Evolutionary conservation across 2,113 vertebrate species (phyloP).

Genomic region (Lanius ludovicianus): DNA sequence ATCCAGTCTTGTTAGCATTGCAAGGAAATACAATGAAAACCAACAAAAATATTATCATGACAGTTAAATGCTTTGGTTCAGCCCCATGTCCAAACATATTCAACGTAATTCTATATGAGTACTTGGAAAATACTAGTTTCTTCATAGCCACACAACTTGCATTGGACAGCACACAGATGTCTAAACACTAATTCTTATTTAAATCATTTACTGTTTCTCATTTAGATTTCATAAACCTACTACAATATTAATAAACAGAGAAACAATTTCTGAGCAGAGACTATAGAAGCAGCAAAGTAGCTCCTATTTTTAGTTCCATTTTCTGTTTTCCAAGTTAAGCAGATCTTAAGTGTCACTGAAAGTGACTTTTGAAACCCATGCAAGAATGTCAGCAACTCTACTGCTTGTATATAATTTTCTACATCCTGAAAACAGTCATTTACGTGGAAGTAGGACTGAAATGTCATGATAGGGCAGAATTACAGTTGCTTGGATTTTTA

Average conservation of each 20-base stretch:
- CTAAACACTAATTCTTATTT: not conserved
- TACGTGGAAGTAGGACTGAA: not conserved
- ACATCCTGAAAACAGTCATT: constrained; percentile 47
- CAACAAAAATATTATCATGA: not conserved
- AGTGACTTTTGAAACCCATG: not conserved
- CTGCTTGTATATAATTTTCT: not conserved
- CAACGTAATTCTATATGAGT: not conserved
- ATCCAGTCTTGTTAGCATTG: not conserved
- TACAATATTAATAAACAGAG: not conserved
- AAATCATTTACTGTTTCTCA: not conserved
- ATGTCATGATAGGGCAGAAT: not conserved
- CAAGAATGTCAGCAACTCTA: not conserved
- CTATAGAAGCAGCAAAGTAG: not conserved
- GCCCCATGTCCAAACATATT: not conserved
- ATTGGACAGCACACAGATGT: not conserved
- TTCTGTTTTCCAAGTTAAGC: not conserved
- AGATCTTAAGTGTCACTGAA: not conserved
- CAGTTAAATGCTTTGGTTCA: not conserved
- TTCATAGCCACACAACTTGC: not conserved
- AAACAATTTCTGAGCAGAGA: not conserved
- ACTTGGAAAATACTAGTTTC: not conserved
- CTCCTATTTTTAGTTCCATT: not conserved
- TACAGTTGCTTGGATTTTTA: not conserved
- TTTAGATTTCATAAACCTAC: not conserved
- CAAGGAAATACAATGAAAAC: not conserved